Conservation (phyloP, 2,113 vertebrate genomes). For the Pomatostomus ruficeps region DNA sequence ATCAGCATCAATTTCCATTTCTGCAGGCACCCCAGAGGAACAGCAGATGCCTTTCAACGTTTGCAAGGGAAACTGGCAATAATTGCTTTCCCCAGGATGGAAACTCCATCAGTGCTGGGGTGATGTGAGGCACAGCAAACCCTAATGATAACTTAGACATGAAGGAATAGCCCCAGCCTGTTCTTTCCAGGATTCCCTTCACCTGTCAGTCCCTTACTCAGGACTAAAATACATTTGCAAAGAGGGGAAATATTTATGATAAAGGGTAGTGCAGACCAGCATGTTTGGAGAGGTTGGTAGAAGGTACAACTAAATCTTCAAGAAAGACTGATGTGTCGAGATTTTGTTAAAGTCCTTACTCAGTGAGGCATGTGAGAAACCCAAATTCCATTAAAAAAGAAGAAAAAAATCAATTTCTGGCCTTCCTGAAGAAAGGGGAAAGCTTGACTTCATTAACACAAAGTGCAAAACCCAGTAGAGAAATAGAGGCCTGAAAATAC, state of each 20-base stretch:
- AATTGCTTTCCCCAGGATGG: background rate
- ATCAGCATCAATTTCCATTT: conserved; percentile 44
- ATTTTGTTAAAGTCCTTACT: background rate
- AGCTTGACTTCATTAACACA: background rate
- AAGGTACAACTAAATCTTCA: background rate
- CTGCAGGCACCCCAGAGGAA: conserved; percentile 11
- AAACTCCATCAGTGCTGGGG: background rate
- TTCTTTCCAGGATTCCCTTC: background rate
- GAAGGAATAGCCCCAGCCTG: background rate
- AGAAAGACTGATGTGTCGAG: background rate
- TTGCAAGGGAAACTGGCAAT: background rate
- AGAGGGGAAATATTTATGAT: background rate
- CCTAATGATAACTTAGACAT: background rate
- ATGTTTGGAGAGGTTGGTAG: background rate
- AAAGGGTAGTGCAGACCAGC: background rate
- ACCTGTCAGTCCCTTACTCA: background rate
- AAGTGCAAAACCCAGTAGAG: background rate
- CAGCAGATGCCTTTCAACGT: conserved; percentile 29
- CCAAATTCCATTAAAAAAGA: background rate
- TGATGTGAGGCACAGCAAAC: background rate
- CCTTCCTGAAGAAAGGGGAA: background rate
- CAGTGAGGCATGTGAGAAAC: background rate
- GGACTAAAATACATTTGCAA: background rate
- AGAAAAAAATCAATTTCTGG: background rate
- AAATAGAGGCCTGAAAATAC: background rate